Evolutionary conservation across 1,140 invertebrate species (phyloP).

Genomic region (Mizuhopecten yessoensis): DNA sequence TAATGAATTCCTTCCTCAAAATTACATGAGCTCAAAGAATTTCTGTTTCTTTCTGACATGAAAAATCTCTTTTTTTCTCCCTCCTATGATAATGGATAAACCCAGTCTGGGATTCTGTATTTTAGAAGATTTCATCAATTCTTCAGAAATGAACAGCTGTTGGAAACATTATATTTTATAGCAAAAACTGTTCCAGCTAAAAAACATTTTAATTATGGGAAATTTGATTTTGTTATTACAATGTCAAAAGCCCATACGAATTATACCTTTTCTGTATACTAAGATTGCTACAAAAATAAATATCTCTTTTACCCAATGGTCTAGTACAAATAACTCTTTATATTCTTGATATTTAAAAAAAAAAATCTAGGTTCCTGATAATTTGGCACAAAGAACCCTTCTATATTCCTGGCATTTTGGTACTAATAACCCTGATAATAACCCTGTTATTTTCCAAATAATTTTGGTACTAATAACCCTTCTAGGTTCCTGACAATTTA

Average conservation of each 20-base stretch:
- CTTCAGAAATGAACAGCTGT: constrained; percentile 10
- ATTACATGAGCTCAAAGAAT: constrained; percentile 6
- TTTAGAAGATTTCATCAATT: background rate
- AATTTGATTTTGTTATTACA: background rate
- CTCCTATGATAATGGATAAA: background rate
- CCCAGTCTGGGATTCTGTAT: background rate
- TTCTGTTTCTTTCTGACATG: background rate
- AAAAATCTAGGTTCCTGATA: background rate
- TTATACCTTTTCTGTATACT: too few species aligned
- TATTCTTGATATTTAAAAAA: too few species aligned
- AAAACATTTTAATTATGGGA: background rate
- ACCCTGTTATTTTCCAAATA: too few species aligned
- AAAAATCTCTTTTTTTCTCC: background rate
- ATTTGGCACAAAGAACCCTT: background rate
- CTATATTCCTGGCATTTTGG: too few species aligned
- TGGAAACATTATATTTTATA: background rate
- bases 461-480: too few species aligned
- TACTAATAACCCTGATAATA: too few species aligned
- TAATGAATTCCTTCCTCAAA: constrained; percentile 35
- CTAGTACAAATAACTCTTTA: too few species aligned
- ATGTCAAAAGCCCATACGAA: too few species aligned
- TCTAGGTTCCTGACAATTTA: too few species aligned
- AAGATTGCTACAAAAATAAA: too few species aligned
- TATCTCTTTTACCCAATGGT: too few species aligned
- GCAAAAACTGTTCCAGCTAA: background rate